A percentile compares a stretch with the other conserved stretches of the same genome.
Conservation (phyloP, 2,888 invertebrate genomes). For the Drosophila recens region DNA sequence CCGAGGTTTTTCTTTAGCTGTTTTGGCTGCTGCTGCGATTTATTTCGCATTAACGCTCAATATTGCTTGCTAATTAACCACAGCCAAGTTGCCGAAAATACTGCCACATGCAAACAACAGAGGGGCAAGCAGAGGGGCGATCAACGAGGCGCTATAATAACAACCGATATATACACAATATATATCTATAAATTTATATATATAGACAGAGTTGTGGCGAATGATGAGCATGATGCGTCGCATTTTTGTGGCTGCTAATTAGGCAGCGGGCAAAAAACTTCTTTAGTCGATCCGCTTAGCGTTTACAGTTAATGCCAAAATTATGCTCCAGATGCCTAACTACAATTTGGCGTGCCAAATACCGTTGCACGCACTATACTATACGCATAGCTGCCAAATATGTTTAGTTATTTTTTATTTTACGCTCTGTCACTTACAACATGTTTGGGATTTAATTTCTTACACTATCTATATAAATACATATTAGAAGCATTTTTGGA, state of each 20-base stretch:
- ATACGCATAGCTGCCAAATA: conserved; percentile 11
- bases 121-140: not conserved
- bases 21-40: conserved; percentile 73
- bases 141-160: conserved; percentile 49
- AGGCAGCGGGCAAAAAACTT: conserved; percentile 59
- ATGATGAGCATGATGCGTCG: conserved; percentile 74
- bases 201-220: conserved; percentile 13
- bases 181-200: conserved; percentile 5
- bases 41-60: conserved; percentile 82
- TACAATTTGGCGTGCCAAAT: conserved; percentile 66
- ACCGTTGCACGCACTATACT: conserved; percentile 52
- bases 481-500: too few species aligned
- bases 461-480: too few species aligned
- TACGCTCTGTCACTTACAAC: conserved; percentile 22
- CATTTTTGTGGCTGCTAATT: conserved; percentile 72
- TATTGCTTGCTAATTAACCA: conserved; percentile 79
- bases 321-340: conserved; percentile 64
- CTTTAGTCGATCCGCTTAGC: conserved; percentile 57
- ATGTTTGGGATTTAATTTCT: not conserved
- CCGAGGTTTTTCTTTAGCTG: conserved; percentile 45
- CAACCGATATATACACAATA: conserved; percentile 27
- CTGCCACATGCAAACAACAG: conserved; percentile 47
- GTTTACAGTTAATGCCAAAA: conserved; percentile 71
- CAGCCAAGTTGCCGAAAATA: conserved; percentile 59
- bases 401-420: conserved; percentile 8